Evolutionary conservation across 2,113 vertebrate genomes (phyloP).

Genomic region (Dicrurus megarhynchus): DNA sequence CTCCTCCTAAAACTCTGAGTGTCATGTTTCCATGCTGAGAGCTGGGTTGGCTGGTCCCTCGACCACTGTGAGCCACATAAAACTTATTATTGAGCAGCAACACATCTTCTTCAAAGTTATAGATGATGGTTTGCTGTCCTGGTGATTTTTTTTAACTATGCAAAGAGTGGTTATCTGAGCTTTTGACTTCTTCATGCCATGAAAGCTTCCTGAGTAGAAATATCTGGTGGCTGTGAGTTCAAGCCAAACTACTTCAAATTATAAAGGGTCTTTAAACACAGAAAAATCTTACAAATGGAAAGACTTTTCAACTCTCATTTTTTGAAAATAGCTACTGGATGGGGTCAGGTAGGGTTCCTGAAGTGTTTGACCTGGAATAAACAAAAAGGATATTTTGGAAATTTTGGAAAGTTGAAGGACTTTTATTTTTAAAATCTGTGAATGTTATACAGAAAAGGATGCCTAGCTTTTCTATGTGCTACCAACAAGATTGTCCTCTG

Average conservation of each 20-base stretch:
- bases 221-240: background rate
- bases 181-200: background rate
- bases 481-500: background rate
- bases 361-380: background rate
- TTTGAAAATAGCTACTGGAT: background rate
- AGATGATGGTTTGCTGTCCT: background rate
- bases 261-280: background rate
- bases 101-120: background rate
- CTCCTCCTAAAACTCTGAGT: background rate
- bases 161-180: background rate
- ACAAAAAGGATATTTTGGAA: background rate
- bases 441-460: background rate
- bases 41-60: background rate
- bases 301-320: background rate
- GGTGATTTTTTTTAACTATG: background rate
- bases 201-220: background rate
- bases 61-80: background rate
- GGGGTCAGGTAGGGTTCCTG: background rate
- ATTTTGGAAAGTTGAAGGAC: background rate
- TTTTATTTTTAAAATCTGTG: background rate
- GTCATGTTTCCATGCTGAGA: background rate
- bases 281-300: background rate
- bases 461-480: background rate
- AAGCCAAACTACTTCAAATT: background rate
- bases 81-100: background rate